Base-by-base conservation (phyloP, 2,888 invertebrate genomes). In the Cynaeus angustus region DNA sequence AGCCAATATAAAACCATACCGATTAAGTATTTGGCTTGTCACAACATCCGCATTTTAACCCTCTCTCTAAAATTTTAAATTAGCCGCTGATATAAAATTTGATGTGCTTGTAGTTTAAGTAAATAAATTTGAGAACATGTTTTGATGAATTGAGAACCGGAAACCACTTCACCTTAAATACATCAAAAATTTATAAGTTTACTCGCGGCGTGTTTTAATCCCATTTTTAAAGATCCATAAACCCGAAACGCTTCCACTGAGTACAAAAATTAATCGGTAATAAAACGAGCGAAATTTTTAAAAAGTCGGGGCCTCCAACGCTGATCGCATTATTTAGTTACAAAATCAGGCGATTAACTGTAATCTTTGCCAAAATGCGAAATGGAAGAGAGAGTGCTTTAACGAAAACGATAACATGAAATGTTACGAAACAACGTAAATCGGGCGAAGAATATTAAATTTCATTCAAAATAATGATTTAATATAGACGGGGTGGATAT, bases 341-440 rank as follows among this genome's bases (percentile, higher is more conserved):
- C 2, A 33, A 33, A 33, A 33, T 33, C 33, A 33, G 33, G n/a
- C 33, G 33, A n/a, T 33, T 21, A 21, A 21, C 21, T 21, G 21
- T 21, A 37, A 41, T 41, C 45, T 26, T 21, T 59, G 59, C 59
- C 59, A 59, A 59, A 14, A 59, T 59, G 45, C 43, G 59, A 59
- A 46, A 46, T 59, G 59, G 59, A 43, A 59, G 59, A 59, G 0
- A 46, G 43, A 59, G 45, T 58, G 28, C 28, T 37, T 7, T 58
- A 58, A 13, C 46, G 26, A 28, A 41, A 26, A 58, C 58, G 43
- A 58, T 46, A 46, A 28, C 10, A 59, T 26, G n/a, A 13, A 9
- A 14, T 37, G 53, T 58, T 58, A 28, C 56, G 56, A 58, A 58
- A 58, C 37, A 16, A 21, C 21, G 21, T 4, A 21, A 21, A 21